A percentile compares a stretch with the other conserved stretches of the same genome.
phyloP scores from a whole-genome alignment of 1,140 invertebrate genomes.

The Sesamia nonagrioides region DNA sequence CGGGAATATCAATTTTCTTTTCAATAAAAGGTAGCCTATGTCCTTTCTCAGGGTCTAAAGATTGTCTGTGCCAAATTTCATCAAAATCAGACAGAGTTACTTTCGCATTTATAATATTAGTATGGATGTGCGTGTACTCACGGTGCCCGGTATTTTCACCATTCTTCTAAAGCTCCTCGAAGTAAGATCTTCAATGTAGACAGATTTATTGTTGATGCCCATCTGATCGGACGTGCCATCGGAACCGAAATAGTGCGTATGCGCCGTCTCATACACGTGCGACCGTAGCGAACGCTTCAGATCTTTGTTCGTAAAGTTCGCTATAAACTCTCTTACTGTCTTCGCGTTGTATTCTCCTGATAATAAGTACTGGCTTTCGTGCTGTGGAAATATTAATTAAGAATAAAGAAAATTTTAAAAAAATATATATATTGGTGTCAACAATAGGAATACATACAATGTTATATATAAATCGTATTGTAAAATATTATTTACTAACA shows the following conservation, averaged over 20 bases:
- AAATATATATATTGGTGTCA: too few relatives aligned
- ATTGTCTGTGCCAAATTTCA: too few relatives aligned
- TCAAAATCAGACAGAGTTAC: too few relatives aligned
- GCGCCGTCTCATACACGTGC: conserved; percentile 71
- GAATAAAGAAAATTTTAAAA: too few relatives aligned
- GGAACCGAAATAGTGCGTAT: conserved; percentile 81
- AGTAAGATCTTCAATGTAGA: conserved; percentile 72
- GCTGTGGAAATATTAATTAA: conserved; percentile 76
- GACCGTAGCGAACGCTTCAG: conserved; percentile 86
- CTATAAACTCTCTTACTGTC: conserved; percentile 89
- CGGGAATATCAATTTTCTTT: too few relatives aligned
- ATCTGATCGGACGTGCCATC: conserved; percentile 55
- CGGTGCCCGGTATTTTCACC: conserved; percentile 69
- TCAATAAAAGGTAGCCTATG: too few relatives aligned
- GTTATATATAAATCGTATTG: too few relatives aligned
- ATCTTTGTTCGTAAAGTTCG: conserved; percentile 89
- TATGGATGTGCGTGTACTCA: conserved; percentile 55
- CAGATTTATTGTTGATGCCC: conserved; percentile 55
- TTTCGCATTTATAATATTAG: too few relatives aligned
- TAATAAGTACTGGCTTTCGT: conserved; percentile 91
- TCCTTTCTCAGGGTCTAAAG: too few relatives aligned
- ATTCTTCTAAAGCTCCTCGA: conserved; percentile 73
- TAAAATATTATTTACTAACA: too few relatives aligned
- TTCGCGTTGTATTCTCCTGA: conserved; percentile 88
- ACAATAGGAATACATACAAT: too few relatives aligned